Base-by-base conservation (phyloP, 2,797 vertebrate species). In the Micromesistius poutassou region DNA sequence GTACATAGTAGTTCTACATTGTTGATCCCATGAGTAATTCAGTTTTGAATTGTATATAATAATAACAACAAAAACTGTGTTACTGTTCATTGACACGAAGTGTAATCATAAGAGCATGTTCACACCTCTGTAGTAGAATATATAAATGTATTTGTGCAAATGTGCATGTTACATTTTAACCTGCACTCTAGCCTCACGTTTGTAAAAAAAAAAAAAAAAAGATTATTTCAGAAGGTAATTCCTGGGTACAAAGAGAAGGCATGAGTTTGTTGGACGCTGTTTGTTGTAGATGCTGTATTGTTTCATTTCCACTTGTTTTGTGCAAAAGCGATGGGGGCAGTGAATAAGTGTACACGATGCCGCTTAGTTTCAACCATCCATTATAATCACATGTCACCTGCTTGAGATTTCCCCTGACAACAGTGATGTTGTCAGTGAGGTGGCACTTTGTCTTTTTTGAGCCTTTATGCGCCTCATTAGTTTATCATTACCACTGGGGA, bases 21-120 rank as follows among this genome's bases (percentile, higher is more conserved):
- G 46, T 85, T 79, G 86, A 74, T 83, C 1, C 74, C 40, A 42
- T 42, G 36, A 36, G 36, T 7, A 36, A 22, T 50, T 19, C 0
- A 50, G 46, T 22, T 50, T 50, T 5, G 22, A 50, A 50, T 50
- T 22, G 1, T 46, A 46, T 46, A 50, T 42, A 42, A 42, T 13
- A 42, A 42, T 12, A 42, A 42, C 40, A 42, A 14, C 12, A 42
- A 19, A 22, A 50, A 50, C 40, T 14, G 40, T 42, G 13, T 14
- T 50, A 22, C 4, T 50, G 46, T 22, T 50, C 16, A 22, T 22
- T 5, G 46, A 22, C 46, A 50, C 22, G 46, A 14, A 50, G 16
- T 50, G 19, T 6, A 16, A 16, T n/a, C 19, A 22, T 12, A 12
- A 50, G 46, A 50, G 46, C 16, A 50, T 22, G 46, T 50, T 50